Percentiles rank a stretch among this genome's conserved stretches.
Conservation (phyloP, 1,140 invertebrate species). For the Zaprionus lachaisei region DNA sequence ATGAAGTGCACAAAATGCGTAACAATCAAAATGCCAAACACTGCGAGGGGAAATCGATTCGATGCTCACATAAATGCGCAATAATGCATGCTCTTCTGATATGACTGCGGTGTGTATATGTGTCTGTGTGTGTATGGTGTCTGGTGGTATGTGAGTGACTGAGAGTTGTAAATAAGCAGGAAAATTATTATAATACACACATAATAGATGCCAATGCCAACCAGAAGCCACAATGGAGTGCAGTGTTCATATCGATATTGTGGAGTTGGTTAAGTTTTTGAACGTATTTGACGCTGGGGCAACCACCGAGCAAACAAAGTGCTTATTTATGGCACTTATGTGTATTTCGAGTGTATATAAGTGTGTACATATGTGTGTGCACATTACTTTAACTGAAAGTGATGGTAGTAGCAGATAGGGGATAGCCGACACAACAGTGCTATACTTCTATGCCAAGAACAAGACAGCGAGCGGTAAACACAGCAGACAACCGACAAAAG, state of each 20-base stretch:
- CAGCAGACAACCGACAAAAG: slow-evolving; percentile 24
- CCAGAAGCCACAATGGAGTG: slow-evolving; percentile 38
- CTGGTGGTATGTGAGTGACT: slow-evolving; percentile 2
- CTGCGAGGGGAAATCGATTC: slow-evolving; percentile 40
- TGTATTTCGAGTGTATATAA: slow-evolving; percentile 45
- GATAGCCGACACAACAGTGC: slow-evolving; percentile 15
- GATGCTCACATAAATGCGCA: slow-evolving; percentile 14
- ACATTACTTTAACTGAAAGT: slow-evolving; percentile 69
- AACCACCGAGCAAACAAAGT: slow-evolving; percentile 45
- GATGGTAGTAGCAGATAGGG: slow-evolving; percentile 67
- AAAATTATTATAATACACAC: slow-evolving; percentile 51
- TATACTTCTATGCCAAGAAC: slow-evolving; percentile 48
- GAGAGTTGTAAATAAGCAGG: slow-evolving; percentile 51
- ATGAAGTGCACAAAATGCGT: slow-evolving; percentile 38
- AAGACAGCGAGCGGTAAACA: slow-evolving; percentile 50
- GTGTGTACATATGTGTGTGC: slow-evolving; percentile 32
- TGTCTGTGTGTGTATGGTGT: slow-evolving; percentile 14
- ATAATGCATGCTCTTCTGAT: slow-evolving; percentile 13
- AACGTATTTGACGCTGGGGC: slow-evolving; percentile 38
- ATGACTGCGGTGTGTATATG: background rate
- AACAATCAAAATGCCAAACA: slow-evolving; percentile 52
- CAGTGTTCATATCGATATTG: slow-evolving; percentile 39
- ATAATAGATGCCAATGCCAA: slow-evolving; percentile 45
- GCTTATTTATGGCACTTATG: slow-evolving; percentile 75
- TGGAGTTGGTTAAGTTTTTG: slow-evolving; percentile 36